phyloP scores from a whole-genome alignment of 1,140 invertebrate species.

The Danaus melanippus region DNA sequence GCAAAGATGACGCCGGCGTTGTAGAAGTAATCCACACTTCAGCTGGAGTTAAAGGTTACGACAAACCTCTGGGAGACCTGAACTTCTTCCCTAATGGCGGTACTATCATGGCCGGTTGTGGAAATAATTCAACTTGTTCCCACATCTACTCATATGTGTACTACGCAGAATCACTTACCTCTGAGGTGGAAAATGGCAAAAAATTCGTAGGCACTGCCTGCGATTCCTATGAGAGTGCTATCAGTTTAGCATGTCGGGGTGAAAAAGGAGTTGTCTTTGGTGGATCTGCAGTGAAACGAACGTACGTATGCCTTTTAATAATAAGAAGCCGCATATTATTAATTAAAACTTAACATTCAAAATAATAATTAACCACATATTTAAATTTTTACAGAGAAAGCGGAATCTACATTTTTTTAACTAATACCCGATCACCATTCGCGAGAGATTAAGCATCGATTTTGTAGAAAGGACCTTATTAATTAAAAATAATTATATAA shows the following conservation, averaged over 20 bases:
- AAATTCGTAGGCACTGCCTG: constrained; percentile 51
- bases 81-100: constrained; percentile 83
- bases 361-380: constrained; percentile 4
- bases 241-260: constrained; percentile 31
- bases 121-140: constrained; percentile 32
- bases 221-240: constrained; percentile 34
- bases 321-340: neutral
- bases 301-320: constrained; percentile 26
- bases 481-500: constrained; percentile 1
- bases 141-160: constrained; percentile 40
- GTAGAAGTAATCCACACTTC: constrained; percentile 83
- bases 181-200: constrained; percentile 20
- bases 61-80: constrained; percentile 73
- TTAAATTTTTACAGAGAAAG: constrained; percentile 41
- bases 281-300: constrained; percentile 29
- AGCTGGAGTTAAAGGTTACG: constrained; percentile 71
- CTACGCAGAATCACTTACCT: constrained; percentile 49
- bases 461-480: neutral
- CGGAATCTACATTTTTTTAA: constrained; percentile 46
- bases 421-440: constrained; percentile 40
- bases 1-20: constrained; percentile 73
- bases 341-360: constrained; percentile 2
- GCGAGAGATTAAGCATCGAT: constrained; percentile 32
- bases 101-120: constrained; percentile 36
- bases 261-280: constrained; percentile 37